Conservation (phyloP, 2,888 invertebrate species). For the Tipula vernalis region DNA sequence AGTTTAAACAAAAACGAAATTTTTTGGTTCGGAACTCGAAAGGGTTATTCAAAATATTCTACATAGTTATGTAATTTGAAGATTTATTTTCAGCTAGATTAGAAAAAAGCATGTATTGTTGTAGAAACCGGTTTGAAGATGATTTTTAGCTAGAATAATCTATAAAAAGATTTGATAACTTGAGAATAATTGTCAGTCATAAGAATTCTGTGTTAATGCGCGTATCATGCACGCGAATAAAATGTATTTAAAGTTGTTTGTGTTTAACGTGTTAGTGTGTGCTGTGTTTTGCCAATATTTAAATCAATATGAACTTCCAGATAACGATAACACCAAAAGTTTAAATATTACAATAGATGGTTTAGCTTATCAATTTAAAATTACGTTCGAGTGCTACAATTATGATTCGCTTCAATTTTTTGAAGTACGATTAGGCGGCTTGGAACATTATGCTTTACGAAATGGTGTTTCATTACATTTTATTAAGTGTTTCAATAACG, state of each 20-base stretch:
- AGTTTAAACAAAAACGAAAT: too few relatives aligned
- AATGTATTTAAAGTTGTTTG: not conserved
- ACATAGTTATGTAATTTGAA: too few relatives aligned
- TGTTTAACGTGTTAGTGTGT: not conserved
- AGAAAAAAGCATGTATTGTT: too few relatives aligned
- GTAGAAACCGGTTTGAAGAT: too few relatives aligned
- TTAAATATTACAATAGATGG: not conserved
- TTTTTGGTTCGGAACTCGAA: too few relatives aligned
- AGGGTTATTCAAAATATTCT: too few relatives aligned
- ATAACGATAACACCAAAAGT: not conserved
- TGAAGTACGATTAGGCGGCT: not conserved
- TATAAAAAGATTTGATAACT: not conserved
- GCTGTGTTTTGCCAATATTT: not conserved
- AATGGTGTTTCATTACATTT: not conserved
- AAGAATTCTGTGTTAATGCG: not conserved
- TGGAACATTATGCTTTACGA: not conserved
- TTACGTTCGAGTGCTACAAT: not conserved
- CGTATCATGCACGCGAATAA: not conserved
- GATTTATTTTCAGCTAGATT: too few relatives aligned
- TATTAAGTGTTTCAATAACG: not conserved
- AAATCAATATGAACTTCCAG: not conserved
- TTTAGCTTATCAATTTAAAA: not conserved
- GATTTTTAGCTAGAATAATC: not conserved
- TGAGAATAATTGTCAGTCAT: not conserved
- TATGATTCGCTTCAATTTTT: not conserved